Percentiles rank a stretch among this genome's conserved stretches.
These are phyloP conservation scores for Morinoia aosen DNA, from an alignment of 2,888 invertebrate species.

Conservation along the genomic window DNA sequence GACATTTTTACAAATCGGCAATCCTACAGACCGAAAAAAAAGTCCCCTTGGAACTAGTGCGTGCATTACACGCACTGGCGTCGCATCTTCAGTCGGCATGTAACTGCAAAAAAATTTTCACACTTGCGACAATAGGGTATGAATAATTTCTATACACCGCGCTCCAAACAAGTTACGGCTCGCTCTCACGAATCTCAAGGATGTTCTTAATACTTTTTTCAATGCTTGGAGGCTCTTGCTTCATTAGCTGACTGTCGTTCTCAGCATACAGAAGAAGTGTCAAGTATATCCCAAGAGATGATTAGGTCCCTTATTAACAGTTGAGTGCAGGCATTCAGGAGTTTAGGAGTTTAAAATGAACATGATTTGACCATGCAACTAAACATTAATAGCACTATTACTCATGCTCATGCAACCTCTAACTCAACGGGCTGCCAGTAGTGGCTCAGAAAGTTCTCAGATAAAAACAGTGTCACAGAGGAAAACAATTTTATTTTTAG, in stretches of 20 bases:
- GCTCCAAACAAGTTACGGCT: background rate
- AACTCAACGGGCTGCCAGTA: no score
- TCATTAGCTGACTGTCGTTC: background rate
- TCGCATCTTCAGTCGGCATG: background rate
- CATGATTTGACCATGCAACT: no score
- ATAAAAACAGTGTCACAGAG: no score
- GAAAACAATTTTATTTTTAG: no score
- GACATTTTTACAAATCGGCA: background rate
- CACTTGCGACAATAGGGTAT: no score
- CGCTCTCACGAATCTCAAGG: background rate
- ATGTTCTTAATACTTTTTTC: background rate
- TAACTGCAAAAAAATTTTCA: no score
- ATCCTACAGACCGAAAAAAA: background rate
- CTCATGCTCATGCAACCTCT: no score
- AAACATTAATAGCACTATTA: no score
- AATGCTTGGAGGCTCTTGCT: background rate
- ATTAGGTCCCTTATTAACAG: background rate
- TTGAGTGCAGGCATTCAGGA: no score
- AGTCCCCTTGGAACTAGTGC: background rate
- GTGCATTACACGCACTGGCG: no score
- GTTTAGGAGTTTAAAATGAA: no score
- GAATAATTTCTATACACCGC: background rate
- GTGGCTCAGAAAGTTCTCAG: no score
- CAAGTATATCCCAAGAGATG: background rate
- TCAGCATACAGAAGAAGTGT: background rate